Base-by-base conservation (phyloP, 2,888 invertebrate species). In the Apamea crenata region DNA sequence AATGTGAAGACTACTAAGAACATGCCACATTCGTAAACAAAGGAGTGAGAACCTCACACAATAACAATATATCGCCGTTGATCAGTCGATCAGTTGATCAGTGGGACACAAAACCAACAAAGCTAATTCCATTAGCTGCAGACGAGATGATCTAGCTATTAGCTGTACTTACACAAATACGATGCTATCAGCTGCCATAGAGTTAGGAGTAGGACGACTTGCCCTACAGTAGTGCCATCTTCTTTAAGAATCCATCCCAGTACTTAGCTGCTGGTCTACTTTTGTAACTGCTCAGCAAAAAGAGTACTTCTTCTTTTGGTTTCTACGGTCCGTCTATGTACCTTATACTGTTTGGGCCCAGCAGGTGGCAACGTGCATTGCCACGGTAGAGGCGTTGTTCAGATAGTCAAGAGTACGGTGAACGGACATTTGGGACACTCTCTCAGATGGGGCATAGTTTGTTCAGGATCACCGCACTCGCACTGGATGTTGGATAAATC, bases 121-220 rank as follows among this genome's bases (percentile, higher is more conserved):
- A 89, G 86, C 80, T 89, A 90, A 89, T 89, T 89, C 89, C 90
- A 89, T 89, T 89, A 89, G 89, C 86, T 63, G 78, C 74, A 56
- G 65, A 65, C 61, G 61, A 66, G 86, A 82, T 76, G 73, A 83
- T 82, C 88, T 76, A 69, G 80, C 80, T 77, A 82, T 77, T 70
- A 69, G 68, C 70, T 78, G 71, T 76, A 89, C 79, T 78, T 89
- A 88, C 81, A 82, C 88, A 81, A 87, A 87, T 81, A 88, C 16
- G 80, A 77, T 83, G 36, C 14, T 77, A 78, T 77, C 82, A 76
- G 21, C 2, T 10, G 56, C 0, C 68, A 67, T 10, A 83, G 84
- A 72, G 36, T 1, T 69, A 66, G 10, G 78, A 78, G 74, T 36
- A 76, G 12, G 10, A 40, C 59, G n/a, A 40, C n/a, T 40, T n/a